Evolutionary conservation across 2,797 vertebrate species (phyloP).

Genomic region (Lycodopsis pacificus): DNA sequence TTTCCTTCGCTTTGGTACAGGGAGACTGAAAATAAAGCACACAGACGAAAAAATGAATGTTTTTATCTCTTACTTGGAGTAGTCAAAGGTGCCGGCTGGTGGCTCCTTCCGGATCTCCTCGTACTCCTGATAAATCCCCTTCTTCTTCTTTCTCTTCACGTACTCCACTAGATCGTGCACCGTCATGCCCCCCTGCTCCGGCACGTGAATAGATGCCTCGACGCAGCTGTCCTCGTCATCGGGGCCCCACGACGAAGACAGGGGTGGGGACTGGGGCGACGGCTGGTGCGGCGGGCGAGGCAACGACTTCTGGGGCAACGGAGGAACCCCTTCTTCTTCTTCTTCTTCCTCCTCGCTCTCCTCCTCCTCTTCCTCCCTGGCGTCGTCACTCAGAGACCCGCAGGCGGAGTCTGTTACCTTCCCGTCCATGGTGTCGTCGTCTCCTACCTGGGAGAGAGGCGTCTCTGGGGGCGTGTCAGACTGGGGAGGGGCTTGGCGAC

Average conservation of each 20-base stretch:
- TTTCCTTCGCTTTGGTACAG: not conserved
- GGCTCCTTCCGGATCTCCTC: slow-evolving; percentile 90
- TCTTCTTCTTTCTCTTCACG: slow-evolving; percentile 87
- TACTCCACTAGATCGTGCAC: slow-evolving; percentile 86
- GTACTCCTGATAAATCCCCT: slow-evolving; percentile 90
- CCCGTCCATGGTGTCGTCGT: slow-evolving; percentile 6
- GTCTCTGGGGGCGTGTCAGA: slow-evolving; percentile 87
- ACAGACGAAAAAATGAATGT: not conserved
- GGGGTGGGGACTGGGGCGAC: slow-evolving; percentile 67
- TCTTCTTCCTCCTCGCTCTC: slow-evolving; percentile 33
- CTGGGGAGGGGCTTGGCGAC: slow-evolving; percentile 83
- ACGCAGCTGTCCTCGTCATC: slow-evolving; percentile 70
- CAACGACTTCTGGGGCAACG: slow-evolving; percentile 86
- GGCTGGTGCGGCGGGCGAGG: slow-evolving; percentile 78
- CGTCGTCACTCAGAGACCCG: slow-evolving; percentile 43
- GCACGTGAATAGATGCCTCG: slow-evolving; percentile 84
- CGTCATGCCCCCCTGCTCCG: slow-evolving; percentile 84
- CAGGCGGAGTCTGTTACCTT: slow-evolving; percentile 28
- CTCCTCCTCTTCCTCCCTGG: slow-evolving; percentile 60
- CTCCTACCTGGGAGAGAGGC: slow-evolving; percentile 76
- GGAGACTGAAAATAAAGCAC: not conserved
- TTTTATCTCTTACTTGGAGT: slow-evolving; percentile 85
- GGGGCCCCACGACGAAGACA: slow-evolving; percentile 73
- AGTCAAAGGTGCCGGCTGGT: slow-evolving; percentile 86
- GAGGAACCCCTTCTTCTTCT: slow-evolving; percentile 80